Base-by-base conservation (phyloP, 2,797 vertebrate species). In the Poecilia gillii region DNA sequence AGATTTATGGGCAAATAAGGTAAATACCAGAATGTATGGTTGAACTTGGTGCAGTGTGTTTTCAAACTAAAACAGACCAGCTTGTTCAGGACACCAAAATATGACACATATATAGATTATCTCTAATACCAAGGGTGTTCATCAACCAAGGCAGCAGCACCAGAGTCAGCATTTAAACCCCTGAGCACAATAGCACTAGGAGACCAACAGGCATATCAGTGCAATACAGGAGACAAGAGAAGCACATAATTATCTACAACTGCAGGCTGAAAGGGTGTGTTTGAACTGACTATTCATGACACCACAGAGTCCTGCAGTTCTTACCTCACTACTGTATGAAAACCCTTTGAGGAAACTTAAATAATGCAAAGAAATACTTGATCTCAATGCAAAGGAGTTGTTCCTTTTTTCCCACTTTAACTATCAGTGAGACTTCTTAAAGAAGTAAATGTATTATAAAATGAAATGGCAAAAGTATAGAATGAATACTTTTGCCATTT, bases 191-290 rank as follows among this genome's bases (percentile, higher is more conserved):
- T 3, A 46, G 39, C 18, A 70, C 31, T 16, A 72, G 72, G 51
- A 49, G 47, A 46, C 72, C 64, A 6, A 55, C 49, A 20, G 55
- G 68, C 72, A 72, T 55, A 62, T 14, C 49, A 45, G 57, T n/a
- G 1, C 13, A 73, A 68, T 6, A 51, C 46, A 80, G 45, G 43
- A 75, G 64, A 74, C 78, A 36, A 12, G 12, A 76, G 71, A n/a
- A 43, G n/a, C 73, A 75, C 6, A 49, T 57, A 13, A 64, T 76
- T 84, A 82, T 86, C 84, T 81, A 88, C 80, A 81, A 71, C 51
- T 23, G 57, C 20, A 53, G 66, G 1, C 36, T 31, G 73, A 47
- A 76, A 49, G 81, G 68, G 41, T 33, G 55, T 41, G 31, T 53
- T 31, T 0, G 66, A 23, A 41, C 66, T 43, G 39, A 43, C 36